Evolutionary conservation across 2,888 invertebrate genomes (phyloP), one percentile per base, ranked within the genome.

Genomic region (Isotomurus palustris): DNA sequence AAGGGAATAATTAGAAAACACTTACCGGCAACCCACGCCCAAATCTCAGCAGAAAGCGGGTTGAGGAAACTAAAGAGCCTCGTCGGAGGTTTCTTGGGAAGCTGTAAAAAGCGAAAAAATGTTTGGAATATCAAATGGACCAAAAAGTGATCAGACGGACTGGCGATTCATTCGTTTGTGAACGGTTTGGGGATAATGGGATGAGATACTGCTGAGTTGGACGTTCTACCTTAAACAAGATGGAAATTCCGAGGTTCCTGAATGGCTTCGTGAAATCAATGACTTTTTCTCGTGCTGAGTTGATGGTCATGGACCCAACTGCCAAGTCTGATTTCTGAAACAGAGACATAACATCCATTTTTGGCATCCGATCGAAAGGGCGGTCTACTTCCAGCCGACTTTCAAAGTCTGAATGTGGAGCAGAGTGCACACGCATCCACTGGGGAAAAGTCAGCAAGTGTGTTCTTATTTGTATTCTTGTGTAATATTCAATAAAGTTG

Each of bases 231-330:
- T 71, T 71, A 59, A 93, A 95, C 21, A 96, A 78, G 73, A 97
- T 97, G 14, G 94, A 91, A 61, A 95, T 96, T 24, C 96, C 97
- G 14, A 97, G 82, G 76, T 95, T 96, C 88, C 96, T 93, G 78
- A 96, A 97, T 0, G 97, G 97, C 73, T 96, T 95, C 0, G 96
- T 97, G 77, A 97, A 97, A 77, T 96, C 96, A 59, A 97, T 94
- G 60, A 91, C 87, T 75, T 88, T 87, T 56, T 70, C 80, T 53
- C 80, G 71, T 71, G 94, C 92, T 76, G 94, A 96, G 77, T 92
- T 96, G 71, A 97, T 97, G 2, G 96, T 97, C 87, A 97, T 91
- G 0, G 96, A 93, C 0, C 93, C 95, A 0, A 96, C 92, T 0
- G 95, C 96, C 68, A 97, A 80, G 75, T 97, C 96, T 0, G 94